Percentiles rank a stretch among this genome's conserved stretches.
phyloP scores from a whole-genome alignment of 2,113 vertebrate species.

The Myrmecobius fasciatus region DNA sequence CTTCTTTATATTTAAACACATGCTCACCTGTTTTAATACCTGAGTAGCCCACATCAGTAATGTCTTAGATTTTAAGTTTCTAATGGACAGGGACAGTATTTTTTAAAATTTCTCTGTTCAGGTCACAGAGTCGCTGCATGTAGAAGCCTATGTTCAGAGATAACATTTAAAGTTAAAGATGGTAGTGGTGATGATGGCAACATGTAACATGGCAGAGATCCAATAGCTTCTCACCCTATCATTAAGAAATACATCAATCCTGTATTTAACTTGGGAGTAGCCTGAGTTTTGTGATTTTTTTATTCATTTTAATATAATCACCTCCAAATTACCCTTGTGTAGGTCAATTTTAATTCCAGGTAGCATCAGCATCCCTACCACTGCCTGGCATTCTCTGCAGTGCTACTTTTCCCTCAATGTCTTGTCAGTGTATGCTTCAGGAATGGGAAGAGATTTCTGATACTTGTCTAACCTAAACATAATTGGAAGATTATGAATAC shows the following conservation, averaged over 20 bases:
- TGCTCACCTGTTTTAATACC: not conserved
- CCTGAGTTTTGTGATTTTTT: not conserved
- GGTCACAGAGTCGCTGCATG: not conserved
- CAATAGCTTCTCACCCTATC: not conserved
- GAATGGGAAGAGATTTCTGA: not conserved
- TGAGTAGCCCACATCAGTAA: not conserved
- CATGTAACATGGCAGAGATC: not conserved
- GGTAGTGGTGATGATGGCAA: not conserved
- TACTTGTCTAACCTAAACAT: not conserved
- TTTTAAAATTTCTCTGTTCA: not conserved
- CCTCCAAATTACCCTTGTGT: not conserved
- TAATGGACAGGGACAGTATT: not conserved
- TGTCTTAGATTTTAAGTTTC: not conserved
- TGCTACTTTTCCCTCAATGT: not conserved
- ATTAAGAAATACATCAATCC: not conserved
- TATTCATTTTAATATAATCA: not conserved
- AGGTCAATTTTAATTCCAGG: not conserved
- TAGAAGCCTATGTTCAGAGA: not conserved
- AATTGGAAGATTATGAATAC: not conserved
- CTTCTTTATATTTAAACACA: not conserved
- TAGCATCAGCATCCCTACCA: not conserved
- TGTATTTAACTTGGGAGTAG: not conserved
- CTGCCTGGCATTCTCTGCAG: not conserved
- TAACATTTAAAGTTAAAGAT: not conserved
- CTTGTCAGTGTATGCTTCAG: not conserved